Evolutionary conservation across 2,888 invertebrate species (phyloP).

Genomic region (Adelphocoris suturalis): DNA sequence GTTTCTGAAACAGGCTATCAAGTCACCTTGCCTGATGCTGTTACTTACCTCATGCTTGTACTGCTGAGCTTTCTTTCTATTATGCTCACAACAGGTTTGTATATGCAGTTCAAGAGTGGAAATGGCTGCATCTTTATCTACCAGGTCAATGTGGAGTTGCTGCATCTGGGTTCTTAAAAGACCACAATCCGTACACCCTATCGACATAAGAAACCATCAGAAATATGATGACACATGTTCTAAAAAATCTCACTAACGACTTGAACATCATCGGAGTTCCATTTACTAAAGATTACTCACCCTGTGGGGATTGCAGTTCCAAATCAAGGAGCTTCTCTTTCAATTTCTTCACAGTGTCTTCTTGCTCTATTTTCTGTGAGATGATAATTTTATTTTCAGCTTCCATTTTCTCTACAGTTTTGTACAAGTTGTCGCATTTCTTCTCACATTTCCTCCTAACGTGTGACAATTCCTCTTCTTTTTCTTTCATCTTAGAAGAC

Average conservation of each 20-base stretch:
- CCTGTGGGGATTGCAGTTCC: slow-evolving; percentile 42
- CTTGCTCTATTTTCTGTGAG: slow-evolving; percentile 46
- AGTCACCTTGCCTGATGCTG: not conserved
- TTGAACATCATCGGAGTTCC: not conserved
- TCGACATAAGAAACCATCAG: not conserved
- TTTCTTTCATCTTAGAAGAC: slow-evolving; percentile 42
- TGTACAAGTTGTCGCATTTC: slow-evolving; percentile 32
- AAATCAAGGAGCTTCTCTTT: not conserved
- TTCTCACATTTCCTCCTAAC: slow-evolving; percentile 40
- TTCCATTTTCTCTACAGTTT: slow-evolving; percentile 55
- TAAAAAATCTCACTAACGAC: not conserved
- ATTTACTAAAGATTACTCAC: not conserved
- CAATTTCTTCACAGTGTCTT: slow-evolving; percentile 37
- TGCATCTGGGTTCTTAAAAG: slow-evolving; percentile 48
- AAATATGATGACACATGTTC: not conserved
- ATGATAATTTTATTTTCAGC: slow-evolving; percentile 55
- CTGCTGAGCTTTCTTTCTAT: slow-evolving; percentile 63
- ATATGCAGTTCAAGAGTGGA: slow-evolving; percentile 65
- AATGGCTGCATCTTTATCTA: slow-evolving; percentile 63
- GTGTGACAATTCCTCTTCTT: slow-evolving; percentile 22
- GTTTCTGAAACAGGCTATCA: not conserved
- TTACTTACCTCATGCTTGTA: slow-evolving; percentile 67
- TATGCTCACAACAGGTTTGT: slow-evolving; percentile 59
- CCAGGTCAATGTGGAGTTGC: slow-evolving; percentile 59
- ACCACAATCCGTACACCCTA: slow-evolving; percentile 53